These are phyloP conservation scores for Cynopterus sphinx DNA, from an alignment of 2,797 vertebrate genomes.

Conservation along the genomic window DNA sequence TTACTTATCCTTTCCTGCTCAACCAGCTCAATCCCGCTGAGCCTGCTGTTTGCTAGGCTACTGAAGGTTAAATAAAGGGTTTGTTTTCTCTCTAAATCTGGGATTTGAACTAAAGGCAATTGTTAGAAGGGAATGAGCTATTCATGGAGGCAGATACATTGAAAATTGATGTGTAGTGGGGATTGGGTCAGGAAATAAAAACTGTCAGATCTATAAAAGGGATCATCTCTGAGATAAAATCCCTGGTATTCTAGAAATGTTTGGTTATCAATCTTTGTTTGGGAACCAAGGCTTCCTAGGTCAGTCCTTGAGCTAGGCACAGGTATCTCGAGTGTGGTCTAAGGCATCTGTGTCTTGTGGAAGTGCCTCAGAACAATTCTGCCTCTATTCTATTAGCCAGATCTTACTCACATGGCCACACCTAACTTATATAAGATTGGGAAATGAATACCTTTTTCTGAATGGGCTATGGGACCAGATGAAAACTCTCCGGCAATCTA, in stretches of 20 bases:
- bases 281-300: not conserved
- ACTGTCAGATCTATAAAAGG: not conserved
- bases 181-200: not conserved
- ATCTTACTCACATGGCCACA: not conserved
- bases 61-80: not conserved
- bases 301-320: not conserved
- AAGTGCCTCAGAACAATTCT: not conserved
- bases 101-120: not conserved
- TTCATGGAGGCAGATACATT: not conserved
- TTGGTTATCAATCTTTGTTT: not conserved
- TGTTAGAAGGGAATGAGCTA: not conserved
- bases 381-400: not conserved
- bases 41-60: not conserved
- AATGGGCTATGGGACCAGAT: not conserved
- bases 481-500: not conserved
- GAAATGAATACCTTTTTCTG: not conserved
- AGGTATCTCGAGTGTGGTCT: not conserved
- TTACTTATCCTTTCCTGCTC: not conserved
- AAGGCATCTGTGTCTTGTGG: not conserved
- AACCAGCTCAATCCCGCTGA: not conserved
- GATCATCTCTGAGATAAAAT: not conserved
- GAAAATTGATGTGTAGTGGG: not conserved
- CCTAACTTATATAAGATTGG: not conserved
- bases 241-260: not conserved
- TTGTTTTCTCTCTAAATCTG: not conserved